A percentile compares a stretch with the other conserved stretches of the same genome.
Conservation (phyloP, 2,113 vertebrate species). For the Spea multiplicata region DNA sequence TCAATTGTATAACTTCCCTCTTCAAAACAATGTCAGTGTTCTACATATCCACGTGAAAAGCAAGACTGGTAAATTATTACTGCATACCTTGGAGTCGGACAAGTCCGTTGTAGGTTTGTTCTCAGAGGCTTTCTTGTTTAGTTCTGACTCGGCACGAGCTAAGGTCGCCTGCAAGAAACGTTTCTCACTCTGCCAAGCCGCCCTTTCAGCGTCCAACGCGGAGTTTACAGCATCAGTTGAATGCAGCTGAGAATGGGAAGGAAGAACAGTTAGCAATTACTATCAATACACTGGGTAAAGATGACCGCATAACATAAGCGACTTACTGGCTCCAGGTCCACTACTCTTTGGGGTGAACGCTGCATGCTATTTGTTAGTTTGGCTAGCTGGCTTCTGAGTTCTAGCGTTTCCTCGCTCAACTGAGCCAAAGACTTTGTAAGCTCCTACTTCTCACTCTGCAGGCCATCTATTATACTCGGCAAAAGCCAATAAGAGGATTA, state of each 20-base stretch:
- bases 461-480: conserved; percentile 58
- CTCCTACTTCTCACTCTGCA: conserved; percentile 72
- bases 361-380: conserved; percentile 64
- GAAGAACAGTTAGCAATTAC: neutral
- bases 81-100: conserved; percentile 69
- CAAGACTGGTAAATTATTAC: too few species aligned
- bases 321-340: conserved; percentile 47
- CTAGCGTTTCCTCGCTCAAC: conserved; percentile 64
- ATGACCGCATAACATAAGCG: neutral
- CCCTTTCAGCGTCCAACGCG: conserved; percentile 57
- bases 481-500: too few species aligned
- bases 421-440: conserved; percentile 60
- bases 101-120: conserved; percentile 63
- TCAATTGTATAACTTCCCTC: too few species aligned
- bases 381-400: conserved; percentile 62
- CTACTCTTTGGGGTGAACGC: conserved; percentile 41
- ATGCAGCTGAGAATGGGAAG: neutral
- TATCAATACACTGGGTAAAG: neutral
- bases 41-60: too few species aligned
- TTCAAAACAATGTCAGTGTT: too few species aligned
- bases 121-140: conserved; percentile 58
- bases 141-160: conserved; percentile 62
- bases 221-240: conserved; percentile 27
- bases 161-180: conserved; percentile 50
- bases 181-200: conserved; percentile 61